Base-by-base conservation (phyloP, 2,797 vertebrate species). In the Pseudochirops cupreus region DNA sequence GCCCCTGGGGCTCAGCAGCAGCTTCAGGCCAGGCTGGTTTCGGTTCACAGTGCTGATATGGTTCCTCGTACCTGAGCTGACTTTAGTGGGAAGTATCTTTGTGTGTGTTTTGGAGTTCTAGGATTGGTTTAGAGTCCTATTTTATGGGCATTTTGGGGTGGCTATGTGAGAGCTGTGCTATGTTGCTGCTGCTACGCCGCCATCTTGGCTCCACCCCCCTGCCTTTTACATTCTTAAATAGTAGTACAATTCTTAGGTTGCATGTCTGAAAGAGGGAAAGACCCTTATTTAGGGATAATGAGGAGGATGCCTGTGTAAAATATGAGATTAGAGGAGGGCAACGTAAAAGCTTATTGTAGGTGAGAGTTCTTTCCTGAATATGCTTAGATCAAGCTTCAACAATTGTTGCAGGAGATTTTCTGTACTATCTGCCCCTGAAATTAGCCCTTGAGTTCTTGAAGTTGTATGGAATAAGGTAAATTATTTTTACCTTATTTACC, bases 171-270 rank as follows among this genome's bases (percentile, higher is more conserved):
- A 46, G 46, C 46, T 46, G 46, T 2, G 46, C 1, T 46, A 46
- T 46, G 46, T 46, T 46, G 46, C 46, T 46, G 46, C 46, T 46
- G 46, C 46, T 46, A 46, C 46, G 46, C 46, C 2, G 46, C 46
- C 46, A 46, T 46, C 46, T 46, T 46, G 46, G 46, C 46, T 46
- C 46, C 46, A 2, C 46, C 46, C 46, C 46, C 46, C 46, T 97
- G 21, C 56, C 39, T 92, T 50, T 82, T 96, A 94, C 62, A 90
- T 94, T 94, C 28, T 82, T 59, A 54, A 58, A 90, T 90, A 57
- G 92, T 59, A 89, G 62, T 93, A 2, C 94, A 31, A 0, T 93
- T 92, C 24, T 12, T 93, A 56, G 24, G 58, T 56, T 93, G 62
- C 11, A 4, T 46, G 5, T 74, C 5, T 74, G 28, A 39, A 74